Conservation (phyloP, 2,888 invertebrate genomes). For the Vesta saturnalis region DNA sequence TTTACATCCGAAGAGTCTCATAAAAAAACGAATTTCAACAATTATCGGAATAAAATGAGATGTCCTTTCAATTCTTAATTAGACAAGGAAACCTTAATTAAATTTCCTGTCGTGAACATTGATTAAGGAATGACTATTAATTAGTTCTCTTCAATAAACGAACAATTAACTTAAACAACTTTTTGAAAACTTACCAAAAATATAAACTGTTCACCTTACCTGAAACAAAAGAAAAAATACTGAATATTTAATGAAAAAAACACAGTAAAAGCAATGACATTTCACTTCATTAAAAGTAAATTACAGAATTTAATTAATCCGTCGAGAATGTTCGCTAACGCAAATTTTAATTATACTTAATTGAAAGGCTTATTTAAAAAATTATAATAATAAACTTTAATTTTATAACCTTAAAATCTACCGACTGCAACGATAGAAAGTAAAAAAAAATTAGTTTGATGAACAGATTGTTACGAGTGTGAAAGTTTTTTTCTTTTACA, state of each 20-base stretch:
- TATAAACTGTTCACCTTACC: neutral
- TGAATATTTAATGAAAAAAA: neutral
- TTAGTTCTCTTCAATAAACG: too few species aligned
- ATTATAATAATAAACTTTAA: neutral
- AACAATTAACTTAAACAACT: too few species aligned
- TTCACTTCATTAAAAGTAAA: slow-evolving; percentile 14
- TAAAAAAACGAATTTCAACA: too few species aligned
- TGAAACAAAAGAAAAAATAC: neutral
- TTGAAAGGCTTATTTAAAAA: slow-evolving; percentile 4
- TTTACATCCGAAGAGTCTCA: too few species aligned
- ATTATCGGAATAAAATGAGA: too few species aligned
- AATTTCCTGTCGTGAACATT: too few species aligned
- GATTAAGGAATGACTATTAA: too few species aligned
- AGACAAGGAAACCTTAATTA: too few species aligned
- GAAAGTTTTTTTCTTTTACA: neutral
- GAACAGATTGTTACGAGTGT: neutral
- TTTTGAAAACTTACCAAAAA: too few species aligned
- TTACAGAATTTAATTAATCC: slow-evolving; percentile 13
- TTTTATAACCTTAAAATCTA: slow-evolving; percentile 9
- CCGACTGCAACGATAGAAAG: slow-evolving; percentile 3
- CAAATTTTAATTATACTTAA: slow-evolving; percentile 8
- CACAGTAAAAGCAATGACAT: neutral
- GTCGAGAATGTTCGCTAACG: neutral
- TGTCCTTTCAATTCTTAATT: too few species aligned
- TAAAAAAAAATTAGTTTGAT: neutral